Base-by-base conservation (phyloP, 2,113 vertebrate species). In the Lepus americanus region DNA sequence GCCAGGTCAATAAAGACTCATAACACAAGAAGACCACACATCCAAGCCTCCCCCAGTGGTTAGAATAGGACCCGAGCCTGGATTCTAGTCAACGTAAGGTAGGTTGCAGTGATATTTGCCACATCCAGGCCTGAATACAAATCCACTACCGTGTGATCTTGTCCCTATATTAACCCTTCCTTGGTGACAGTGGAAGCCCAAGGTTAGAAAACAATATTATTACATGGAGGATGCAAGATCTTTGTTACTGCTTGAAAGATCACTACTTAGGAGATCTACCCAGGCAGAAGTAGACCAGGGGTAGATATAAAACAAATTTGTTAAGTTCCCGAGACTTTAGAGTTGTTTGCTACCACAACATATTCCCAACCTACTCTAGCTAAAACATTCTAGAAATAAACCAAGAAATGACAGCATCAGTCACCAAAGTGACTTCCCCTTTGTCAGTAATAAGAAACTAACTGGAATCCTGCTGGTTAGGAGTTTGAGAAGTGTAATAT, bases 401-500 rank as follows among this genome's bases (percentile, higher is more conserved):
- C 17, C 55, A 59, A 59, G 13, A 59, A 19, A 19, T 16, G 6
- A 59, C 55, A 59, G 13, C 19, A 17, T 19, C 55, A 19, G 55
- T 59, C 49, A 31, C n/a, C 76, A 82, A 82, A 67, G 63, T 51
- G 64, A 82, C 64, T 78, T 78, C 31, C 59, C 44, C 27, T 29
- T 51, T 63, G 14, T 49, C 74, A 87, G 63, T 20, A 33, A 77
- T 39, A 22, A 64, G 23, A 94, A 63, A 74, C 39, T 79, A 69
- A 79, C 2, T 12, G 39, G 20, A 95, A 86, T 13, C 9, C 22
- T 53, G 25, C 25, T 89, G 20, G 6, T 27, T 59, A 82, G 23
- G 16, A 66, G 3, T 77, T 67, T 33, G 20, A 82, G 44, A 86
- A 59, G 53, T 77, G 91, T 85, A 81, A 69, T 81, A 89, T 87